phyloP scores from a whole-genome alignment of 2,888 invertebrate species.

The Miltochrista miniata region DNA sequence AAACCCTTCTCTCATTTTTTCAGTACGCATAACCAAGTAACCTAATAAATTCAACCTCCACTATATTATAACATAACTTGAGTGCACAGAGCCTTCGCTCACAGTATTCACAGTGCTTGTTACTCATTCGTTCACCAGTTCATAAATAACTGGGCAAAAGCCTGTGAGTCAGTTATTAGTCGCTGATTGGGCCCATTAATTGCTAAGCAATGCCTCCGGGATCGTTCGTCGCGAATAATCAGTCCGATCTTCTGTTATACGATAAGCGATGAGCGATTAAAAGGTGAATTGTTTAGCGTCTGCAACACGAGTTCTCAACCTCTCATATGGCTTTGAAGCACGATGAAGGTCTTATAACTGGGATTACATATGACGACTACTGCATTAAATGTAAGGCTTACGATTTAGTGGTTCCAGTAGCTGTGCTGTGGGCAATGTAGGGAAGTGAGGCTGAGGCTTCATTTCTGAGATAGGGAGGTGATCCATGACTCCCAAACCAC shows the following conservation, averaged over 20 bases:
- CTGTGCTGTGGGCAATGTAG: too few species aligned
- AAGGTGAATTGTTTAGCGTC: too few species aligned
- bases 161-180: slow-evolving; percentile 43
- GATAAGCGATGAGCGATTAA: slow-evolving; percentile 14
- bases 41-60: slow-evolving; percentile 4
- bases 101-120: too few species aligned
- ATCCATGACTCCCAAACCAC: too few species aligned
- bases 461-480: too few species aligned
- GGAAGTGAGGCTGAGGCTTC: too few species aligned
- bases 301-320: too few species aligned
- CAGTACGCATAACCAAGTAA: background rate
- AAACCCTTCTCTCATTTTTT: background rate
- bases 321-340: too few species aligned
- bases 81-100: background rate
- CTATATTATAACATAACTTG: background rate
- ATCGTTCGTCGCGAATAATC: slow-evolving; percentile 40
- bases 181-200: slow-evolving; percentile 56
- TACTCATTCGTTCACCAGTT: slow-evolving; percentile 3
- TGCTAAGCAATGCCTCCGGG: slow-evolving; percentile 47
- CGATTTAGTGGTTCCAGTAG: too few species aligned
- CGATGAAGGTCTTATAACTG: too few species aligned
- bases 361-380: too few species aligned
- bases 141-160: slow-evolving; percentile 34
- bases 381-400: too few species aligned
- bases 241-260: slow-evolving; percentile 14